phyloP scores from a whole-genome alignment of 2,113 vertebrate species.

The Falcunculus frontatus region DNA sequence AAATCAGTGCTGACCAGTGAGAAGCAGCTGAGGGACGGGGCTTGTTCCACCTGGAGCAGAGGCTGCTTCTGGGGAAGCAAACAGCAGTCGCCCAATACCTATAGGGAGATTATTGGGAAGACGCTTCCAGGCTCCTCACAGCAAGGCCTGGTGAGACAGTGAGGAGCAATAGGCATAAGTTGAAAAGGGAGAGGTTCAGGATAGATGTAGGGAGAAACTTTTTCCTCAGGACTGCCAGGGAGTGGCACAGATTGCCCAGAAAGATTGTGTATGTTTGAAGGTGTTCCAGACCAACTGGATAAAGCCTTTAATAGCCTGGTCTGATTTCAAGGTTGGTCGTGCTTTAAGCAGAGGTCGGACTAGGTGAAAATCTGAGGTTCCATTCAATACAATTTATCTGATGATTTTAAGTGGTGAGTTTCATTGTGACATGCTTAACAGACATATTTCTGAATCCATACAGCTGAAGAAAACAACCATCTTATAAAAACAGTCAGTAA shows the following conservation, averaged over 20 bases:
- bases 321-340: not conserved
- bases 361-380: not conserved
- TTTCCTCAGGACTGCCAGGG: not conserved
- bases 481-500: not conserved
- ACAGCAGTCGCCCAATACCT: not conserved
- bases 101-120: not conserved
- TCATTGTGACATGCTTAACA: not conserved
- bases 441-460: not conserved
- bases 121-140: not conserved
- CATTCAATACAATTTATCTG: not conserved
- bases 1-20: not conserved
- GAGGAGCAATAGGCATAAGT: rapidly evolving
- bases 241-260: not conserved
- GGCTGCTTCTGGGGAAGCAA: not conserved
- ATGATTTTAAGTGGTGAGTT: not conserved
- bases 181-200: not conserved
- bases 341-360: not conserved
- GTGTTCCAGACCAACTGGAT: not conserved
- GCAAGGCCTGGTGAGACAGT: not conserved
- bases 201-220: not conserved
- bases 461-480: not conserved
- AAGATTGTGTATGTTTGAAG: not conserved
- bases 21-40: not conserved
- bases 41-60: not conserved
- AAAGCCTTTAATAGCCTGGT: not conserved